phyloP scores from a whole-genome alignment of 2,888 invertebrate species.

The Craniophora ligustri region DNA sequence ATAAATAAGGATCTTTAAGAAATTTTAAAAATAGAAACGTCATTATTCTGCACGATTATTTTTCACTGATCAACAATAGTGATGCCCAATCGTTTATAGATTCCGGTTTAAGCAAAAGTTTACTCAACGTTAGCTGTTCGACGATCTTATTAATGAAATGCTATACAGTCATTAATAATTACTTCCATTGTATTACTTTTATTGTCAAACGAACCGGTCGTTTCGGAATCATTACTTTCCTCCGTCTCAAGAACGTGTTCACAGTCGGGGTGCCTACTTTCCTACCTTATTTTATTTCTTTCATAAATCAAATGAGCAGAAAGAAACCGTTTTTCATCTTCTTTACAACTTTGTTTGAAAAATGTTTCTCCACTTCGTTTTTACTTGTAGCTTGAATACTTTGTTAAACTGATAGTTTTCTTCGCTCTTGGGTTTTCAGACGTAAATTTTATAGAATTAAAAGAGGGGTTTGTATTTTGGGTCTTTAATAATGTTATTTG shows the following conservation, averaged over 20 bases:
- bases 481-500: too few relatives aligned
- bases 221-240: constrained; percentile 30
- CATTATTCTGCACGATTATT: not conserved
- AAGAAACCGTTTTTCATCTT: constrained; percentile 37
- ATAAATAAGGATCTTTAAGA: not conserved
- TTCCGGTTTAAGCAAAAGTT: not conserved
- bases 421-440: not conserved
- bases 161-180: not conserved
- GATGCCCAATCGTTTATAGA: not conserved
- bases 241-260: constrained; percentile 32
- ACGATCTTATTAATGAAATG: not conserved
- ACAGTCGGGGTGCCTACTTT: constrained; percentile 28
- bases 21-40: not conserved
- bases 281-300: constrained; percentile 40
- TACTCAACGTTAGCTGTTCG: not conserved
- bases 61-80: not conserved
- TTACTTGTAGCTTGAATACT: constrained; percentile 40
- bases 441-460: constrained; percentile 2
- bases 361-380: constrained; percentile 38
- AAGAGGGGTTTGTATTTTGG: constrained; percentile 15
- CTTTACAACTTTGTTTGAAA: constrained; percentile 46
- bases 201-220: constrained; percentile 20
- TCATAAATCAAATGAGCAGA: constrained; percentile 52
- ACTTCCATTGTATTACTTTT: constrained; percentile 6
- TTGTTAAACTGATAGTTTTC: constrained; percentile 18